These are phyloP conservation scores for Aradophagus sp. DNA, from an alignment of 1,140 invertebrate genomes.

Conservation along the genomic window DNA sequence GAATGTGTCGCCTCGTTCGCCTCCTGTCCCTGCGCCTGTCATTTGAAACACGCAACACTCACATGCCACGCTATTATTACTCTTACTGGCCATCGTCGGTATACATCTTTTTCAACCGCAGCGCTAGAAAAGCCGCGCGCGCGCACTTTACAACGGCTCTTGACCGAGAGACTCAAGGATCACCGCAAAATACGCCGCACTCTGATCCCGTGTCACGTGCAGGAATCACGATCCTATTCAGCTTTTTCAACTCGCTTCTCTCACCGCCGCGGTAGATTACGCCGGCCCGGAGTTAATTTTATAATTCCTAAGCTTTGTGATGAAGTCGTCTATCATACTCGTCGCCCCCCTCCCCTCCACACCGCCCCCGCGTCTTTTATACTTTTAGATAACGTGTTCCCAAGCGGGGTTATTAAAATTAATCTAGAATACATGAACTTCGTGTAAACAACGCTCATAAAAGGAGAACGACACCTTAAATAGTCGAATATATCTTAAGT, in stretches of 20 bases:
- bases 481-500: no score
- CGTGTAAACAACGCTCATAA: no score
- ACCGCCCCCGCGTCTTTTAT: no score
- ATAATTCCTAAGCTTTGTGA: no score
- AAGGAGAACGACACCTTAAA: no score
- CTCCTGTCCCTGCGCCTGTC: slow-evolving; percentile 70
- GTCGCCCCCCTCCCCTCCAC: no score
- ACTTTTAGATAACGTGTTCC: no score
- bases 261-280: no score
- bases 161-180: slow-evolving; percentile 36
- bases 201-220: slow-evolving; percentile 37
- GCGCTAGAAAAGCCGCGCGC: slow-evolving; percentile 25
- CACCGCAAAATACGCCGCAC: slow-evolving; percentile 33
- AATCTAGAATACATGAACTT: no score
- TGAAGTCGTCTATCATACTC: no score
- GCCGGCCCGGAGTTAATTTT: slow-evolving; percentile 22
- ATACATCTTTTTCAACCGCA: slow-evolving; percentile 47
- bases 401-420: no score
- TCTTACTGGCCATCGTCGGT: slow-evolving; percentile 37
- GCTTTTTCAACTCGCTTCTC: slow-evolving; percentile 7
- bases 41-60: slow-evolving; percentile 69
- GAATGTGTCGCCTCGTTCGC: slow-evolving; percentile 64
- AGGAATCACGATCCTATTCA: slow-evolving; percentile 41
- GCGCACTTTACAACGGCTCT: slow-evolving; percentile 18
- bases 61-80: slow-evolving; percentile 67